Evolutionary conservation across 1,140 invertebrate genomes (phyloP).

Genomic region (Drosophila navojoa): DNA sequence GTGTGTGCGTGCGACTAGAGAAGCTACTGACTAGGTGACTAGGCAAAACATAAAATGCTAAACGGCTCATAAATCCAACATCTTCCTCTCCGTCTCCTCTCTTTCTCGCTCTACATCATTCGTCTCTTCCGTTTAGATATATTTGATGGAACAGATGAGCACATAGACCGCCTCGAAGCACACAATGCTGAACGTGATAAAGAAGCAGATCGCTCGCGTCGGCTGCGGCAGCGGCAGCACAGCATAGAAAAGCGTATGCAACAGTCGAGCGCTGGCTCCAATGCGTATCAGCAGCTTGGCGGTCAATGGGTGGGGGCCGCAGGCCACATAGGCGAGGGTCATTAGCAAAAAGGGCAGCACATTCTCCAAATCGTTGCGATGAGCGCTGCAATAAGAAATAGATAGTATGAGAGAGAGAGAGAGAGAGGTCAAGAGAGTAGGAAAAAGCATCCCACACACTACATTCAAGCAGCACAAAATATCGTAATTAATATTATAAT

Average conservation of each 20-base stretch:
- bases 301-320: conserved; percentile 84
- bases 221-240: conserved; percentile 86
- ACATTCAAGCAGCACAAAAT: no score
- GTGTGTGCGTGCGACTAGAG: conserved; percentile 1
- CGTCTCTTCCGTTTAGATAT: conserved; percentile 36
- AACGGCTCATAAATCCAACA: conserved; percentile 18
- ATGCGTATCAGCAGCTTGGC: conserved; percentile 86
- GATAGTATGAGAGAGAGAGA: not conserved
- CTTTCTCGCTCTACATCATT: not conserved
- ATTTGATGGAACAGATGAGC: conserved; percentile 49
- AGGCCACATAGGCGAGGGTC: conserved; percentile 86
- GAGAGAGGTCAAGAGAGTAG: not conserved
- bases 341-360: conserved; percentile 87
- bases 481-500: no score
- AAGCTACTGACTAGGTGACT: conserved; percentile 28
- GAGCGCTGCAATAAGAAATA: conserved; percentile 85
- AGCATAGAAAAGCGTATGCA: conserved; percentile 87
- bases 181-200: conserved; percentile 84
- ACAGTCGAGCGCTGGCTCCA: conserved; percentile 86
- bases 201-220: conserved; percentile 85
- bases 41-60: conserved; percentile 15
- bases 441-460: no score
- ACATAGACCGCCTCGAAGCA: conserved; percentile 85
- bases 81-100: not conserved
- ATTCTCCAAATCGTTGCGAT: conserved; percentile 89